Conservation (phyloP, 2,888 invertebrate genomes). For the Molorchus minor region DNA sequence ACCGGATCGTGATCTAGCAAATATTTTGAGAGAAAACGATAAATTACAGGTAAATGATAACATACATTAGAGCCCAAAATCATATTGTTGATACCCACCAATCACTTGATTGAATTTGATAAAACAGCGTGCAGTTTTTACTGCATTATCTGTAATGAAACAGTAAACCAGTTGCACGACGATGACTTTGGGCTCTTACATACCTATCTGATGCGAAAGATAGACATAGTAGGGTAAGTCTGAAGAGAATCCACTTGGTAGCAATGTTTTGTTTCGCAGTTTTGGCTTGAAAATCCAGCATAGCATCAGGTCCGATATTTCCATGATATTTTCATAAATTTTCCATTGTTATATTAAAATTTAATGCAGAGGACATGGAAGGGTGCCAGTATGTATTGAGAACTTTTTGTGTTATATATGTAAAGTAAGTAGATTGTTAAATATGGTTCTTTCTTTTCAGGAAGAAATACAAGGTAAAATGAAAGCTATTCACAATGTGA, state of each 20-base stretch:
- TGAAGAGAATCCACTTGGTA: slow-evolving; percentile 48
- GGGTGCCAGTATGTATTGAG: slow-evolving; percentile 53
- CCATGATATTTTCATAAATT: slow-evolving; percentile 27
- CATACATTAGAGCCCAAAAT: no score
- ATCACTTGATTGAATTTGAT: no score
- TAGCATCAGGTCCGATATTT: slow-evolving; percentile 6
- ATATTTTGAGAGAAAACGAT: slow-evolving; percentile 83
- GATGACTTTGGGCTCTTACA: no score
- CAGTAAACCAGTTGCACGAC: no score
- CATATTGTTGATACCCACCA: no score
- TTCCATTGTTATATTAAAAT: slow-evolving; percentile 40
- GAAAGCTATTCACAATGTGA: slow-evolving; percentile 86
- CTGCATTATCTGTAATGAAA: no score
- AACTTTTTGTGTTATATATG: slow-evolving; percentile 28
- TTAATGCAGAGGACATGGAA: slow-evolving; percentile 28
- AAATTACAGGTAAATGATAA: slow-evolving; percentile 89
- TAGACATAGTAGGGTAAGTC: slow-evolving; percentile 29
- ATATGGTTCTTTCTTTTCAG: slow-evolving; percentile 66
- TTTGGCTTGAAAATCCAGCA: slow-evolving; percentile 43
- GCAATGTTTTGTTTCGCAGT: slow-evolving; percentile 58
- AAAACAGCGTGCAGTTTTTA: no score
- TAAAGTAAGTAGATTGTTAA: slow-evolving; percentile 3
- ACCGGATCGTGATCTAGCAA: slow-evolving; percentile 74
- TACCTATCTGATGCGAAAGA: neutral
- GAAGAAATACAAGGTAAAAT: slow-evolving; percentile 80